These are phyloP conservation scores for Neostethus bicornis DNA, from an alignment of 2,797 vertebrate species.

Conservation along the genomic window DNA sequence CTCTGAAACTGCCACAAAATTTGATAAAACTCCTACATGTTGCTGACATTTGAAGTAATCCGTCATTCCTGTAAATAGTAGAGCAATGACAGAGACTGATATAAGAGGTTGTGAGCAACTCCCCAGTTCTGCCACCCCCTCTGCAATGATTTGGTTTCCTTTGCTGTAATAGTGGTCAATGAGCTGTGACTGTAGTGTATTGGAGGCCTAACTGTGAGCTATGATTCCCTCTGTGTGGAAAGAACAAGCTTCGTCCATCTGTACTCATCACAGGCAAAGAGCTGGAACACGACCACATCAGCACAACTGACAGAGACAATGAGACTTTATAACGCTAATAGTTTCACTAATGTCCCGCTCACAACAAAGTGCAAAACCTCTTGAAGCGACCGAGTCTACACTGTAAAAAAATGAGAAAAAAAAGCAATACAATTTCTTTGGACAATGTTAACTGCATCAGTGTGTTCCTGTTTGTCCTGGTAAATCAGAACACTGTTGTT, in stretches of 20 bases:
- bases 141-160: slow-evolving; percentile 70
- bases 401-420: slow-evolving; percentile 23
- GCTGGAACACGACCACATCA: slow-evolving; percentile 72
- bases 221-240: slow-evolving; percentile 58
- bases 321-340: slow-evolving; percentile 71
- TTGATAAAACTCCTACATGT: slow-evolving; percentile 1
- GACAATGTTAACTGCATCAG: not conserved
- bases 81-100: slow-evolving; percentile 41
- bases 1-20: slow-evolving; percentile 3
- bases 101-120: slow-evolving; percentile 44
- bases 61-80: slow-evolving; percentile 14
- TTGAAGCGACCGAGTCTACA: slow-evolving; percentile 14
- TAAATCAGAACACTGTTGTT: not conserved
- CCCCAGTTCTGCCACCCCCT: slow-evolving; percentile 30
- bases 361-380: slow-evolving; percentile 33
- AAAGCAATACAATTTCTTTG: slow-evolving; percentile 11
- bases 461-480: not conserved
- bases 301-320: slow-evolving; percentile 75
- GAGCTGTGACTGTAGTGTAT: slow-evolving; percentile 72
- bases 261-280: slow-evolving; percentile 69
- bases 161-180: slow-evolving; percentile 70
- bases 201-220: slow-evolving; percentile 69
- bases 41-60: slow-evolving; percentile 21
- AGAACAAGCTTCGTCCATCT: slow-evolving; percentile 69
- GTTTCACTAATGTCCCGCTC: slow-evolving; percentile 54